Base-by-base conservation (phyloP, 2,888 invertebrate species). In the Drepanosiphum platanoidis region DNA sequence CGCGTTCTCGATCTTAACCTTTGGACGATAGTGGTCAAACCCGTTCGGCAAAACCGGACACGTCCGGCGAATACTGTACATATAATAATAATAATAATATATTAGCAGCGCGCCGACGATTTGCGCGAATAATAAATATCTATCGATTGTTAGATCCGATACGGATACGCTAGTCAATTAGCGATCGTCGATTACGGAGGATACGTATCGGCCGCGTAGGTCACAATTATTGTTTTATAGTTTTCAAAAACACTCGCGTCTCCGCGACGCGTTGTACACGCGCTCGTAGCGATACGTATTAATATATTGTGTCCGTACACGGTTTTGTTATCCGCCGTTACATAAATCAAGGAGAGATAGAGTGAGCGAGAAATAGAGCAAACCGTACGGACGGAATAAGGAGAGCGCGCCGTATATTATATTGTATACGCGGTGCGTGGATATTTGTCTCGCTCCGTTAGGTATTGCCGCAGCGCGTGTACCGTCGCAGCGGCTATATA, bases 11-110 rank as follows among this genome's bases (percentile, higher is more conserved):
- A 30, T 32, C n/a, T 39, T 30, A 66, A 66, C 42, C 22, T 78
- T n/a, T 22, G 66, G 13, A 61, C 9, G n/a, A 5, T 22, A 78
- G 42, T 3, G 1, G 78, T 46, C 22, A 22, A 42, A 78, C 78
- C 42, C 30, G 78, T 66, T 78, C 11, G 32, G 42, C 13, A 32
- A 13, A 77, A 78, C 78, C 64, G 64, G 66, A 78, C 42, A 66
- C 8, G 52, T 52, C 3, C 46, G 42, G 11, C 1, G 18, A 18
- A 15, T 22, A 18, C 22, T 18, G 18, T 46, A 30, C 64, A 13
- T 4, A 27, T n/a, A n/a, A n/a, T n/a, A n/a, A n/a, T n/a, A n/a
- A n/a, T n/a, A n/a, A n/a, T n/a, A n/a, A n/a, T n/a, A n/a, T n/a
- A n/a, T n/a, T n/a, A n/a, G n/a, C n/a, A 15, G 0, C 13, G 15